These are phyloP conservation scores for Eutolmus rufibarbis DNA, from an alignment of 2,888 invertebrate genomes.

Conservation along the genomic window DNA sequence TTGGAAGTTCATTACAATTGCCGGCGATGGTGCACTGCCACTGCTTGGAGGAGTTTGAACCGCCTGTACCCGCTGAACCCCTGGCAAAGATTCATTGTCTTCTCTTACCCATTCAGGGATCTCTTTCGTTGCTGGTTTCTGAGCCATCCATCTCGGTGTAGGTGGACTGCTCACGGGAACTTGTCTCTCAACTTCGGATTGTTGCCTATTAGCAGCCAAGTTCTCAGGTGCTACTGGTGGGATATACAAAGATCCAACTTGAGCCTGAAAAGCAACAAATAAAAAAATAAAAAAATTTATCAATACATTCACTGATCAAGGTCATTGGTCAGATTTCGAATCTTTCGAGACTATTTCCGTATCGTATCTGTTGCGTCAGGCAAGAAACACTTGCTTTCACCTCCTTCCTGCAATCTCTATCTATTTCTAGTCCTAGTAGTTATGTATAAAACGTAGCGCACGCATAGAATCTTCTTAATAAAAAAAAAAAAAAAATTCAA, in stretches of 20 bases:
- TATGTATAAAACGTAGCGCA: background rate
- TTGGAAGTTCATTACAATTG: background rate
- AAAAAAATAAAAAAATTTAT: background rate
- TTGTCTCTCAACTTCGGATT: constrained; percentile 51
- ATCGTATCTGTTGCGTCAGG: background rate
- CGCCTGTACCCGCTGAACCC: constrained; percentile 31
- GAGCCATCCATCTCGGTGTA: constrained; percentile 49
- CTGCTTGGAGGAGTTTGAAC: constrained; percentile 24
- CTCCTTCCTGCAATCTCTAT: background rate
- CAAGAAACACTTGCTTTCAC: background rate
- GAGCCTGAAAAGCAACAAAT: constrained; percentile 49
- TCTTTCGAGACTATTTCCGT: constrained; percentile 16
- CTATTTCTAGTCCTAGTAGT: constrained; percentile 11
- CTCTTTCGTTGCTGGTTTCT: constrained; percentile 54
- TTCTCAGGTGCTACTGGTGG: constrained; percentile 64
- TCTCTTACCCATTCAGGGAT: constrained; percentile 59
- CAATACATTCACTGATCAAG: constrained; percentile 7
- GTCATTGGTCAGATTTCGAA: constrained; percentile 36
- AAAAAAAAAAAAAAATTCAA: background rate
- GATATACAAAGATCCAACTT: constrained; percentile 67
- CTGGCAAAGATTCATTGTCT: constrained; percentile 47
- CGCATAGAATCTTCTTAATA: background rate
- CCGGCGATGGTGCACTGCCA: background rate
- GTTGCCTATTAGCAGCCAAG: constrained; percentile 55
- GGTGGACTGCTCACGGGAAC: constrained; percentile 49